Base-by-base conservation (phyloP, 2,888 invertebrate genomes). In the Oeneis ivallda region DNA sequence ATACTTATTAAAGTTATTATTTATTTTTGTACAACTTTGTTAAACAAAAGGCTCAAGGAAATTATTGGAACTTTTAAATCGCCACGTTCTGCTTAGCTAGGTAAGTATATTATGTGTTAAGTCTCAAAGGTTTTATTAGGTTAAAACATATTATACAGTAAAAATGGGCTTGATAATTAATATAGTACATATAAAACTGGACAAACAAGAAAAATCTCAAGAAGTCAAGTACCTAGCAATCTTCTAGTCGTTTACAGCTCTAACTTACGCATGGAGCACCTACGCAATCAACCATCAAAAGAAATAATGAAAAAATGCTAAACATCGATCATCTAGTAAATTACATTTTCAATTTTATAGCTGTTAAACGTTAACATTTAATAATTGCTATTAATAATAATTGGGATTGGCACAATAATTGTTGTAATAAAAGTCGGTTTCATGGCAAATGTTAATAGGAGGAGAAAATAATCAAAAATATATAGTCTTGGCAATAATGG, bases 401-500 rank as follows among this genome's bases (percentile, higher is more conserved):
- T 32, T 37, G 11, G n/a, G 39, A 39, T 52, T 50, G 49, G 26
- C 39, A 54, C 39, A 15, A 50, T 60, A 50, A 60, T 50, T 61
- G 61, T 26, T 41, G 41, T 26, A 13, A 61, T 61, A 61, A 61
- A 61, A 19, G 6, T 41, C 39, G n/a, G 52, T 37, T 61, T 61
- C 41, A 61, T 61, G 15, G 50, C 15, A 41, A 39, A 61, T 52
- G 49, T 49, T 60, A 50, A 61, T 41, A 26, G 61, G 11, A 41
- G 61, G 11, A 52, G 50, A 61, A 61, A 61, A 41, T 39, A 52
- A 50, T 47, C 17, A 61, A 61, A 56, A 39, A 56, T 56, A 19
- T 49, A 41, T 52, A 41, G 52, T 52, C 61, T 61, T 60, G n/a
- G n/a, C 17, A 61, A 41, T 61, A 50, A 41, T 52, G 26, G 61